Percentiles rank a stretch among this genome's conserved stretches.
Conservation (phyloP, 2,113 vertebrate genomes). For the Gopherus flavomarginatus region DNA sequence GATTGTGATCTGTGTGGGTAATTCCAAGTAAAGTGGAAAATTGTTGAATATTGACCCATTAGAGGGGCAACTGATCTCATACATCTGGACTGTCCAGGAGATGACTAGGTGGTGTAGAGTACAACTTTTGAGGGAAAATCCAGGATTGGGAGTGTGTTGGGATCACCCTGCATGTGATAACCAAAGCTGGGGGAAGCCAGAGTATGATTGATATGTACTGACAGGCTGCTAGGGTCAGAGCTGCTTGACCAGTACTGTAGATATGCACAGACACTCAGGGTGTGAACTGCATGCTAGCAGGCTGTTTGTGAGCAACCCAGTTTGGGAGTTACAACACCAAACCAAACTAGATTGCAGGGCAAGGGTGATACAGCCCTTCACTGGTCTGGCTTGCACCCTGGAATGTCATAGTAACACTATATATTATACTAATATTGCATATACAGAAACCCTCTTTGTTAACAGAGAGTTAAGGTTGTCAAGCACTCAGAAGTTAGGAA, state of each 20-base stretch:
- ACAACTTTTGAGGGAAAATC: not conserved
- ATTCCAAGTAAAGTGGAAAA: not conserved
- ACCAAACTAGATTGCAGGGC: not conserved
- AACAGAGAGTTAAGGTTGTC: accelerated
- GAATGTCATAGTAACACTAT: not conserved
- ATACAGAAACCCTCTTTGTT: not conserved
- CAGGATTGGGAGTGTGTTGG: not conserved
- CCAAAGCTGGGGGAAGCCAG: not conserved
- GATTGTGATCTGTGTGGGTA: not conserved
- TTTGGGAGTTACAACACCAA: not conserved
- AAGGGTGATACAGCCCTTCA: not conserved
- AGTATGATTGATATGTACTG: not conserved
- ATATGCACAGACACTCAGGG: not conserved
- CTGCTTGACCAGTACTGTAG: not conserved
- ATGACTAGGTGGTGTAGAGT: not conserved
- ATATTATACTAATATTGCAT: not conserved
- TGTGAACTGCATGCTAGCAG: not conserved
- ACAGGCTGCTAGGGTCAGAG: not conserved
- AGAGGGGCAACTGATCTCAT: not conserved
- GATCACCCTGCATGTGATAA: not conserved
- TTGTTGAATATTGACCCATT: not conserved
- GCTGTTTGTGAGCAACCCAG: not conserved
- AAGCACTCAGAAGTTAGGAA: not conserved
- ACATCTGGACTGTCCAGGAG: not conserved
- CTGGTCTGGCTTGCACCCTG: not conserved